Base-by-base conservation (phyloP, 2,888 invertebrate genomes). In the Hyalella azteca region DNA sequence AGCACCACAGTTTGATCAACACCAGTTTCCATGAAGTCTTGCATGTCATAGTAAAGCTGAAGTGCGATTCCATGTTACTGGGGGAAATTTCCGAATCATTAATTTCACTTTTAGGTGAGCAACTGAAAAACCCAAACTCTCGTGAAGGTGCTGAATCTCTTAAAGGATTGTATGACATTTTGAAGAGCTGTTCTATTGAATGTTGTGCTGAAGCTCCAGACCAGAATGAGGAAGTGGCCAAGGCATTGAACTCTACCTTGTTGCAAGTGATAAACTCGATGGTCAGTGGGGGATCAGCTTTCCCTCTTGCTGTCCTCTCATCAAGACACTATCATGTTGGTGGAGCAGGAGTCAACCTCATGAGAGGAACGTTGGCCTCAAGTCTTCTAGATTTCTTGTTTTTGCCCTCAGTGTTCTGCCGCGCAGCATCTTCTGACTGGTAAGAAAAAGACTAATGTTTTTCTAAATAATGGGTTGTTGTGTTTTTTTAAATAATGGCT, bases 101-200 rank as follows among this genome's bases (percentile, higher is more conserved):
- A 26, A 13, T 54, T 26, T 1, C 26, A 54, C 54, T 54, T 29
- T 54, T 54, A 19, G 19, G 26, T 54, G 54, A 54, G 54, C 54
- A 54, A 3, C 29, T 54, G 26, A 54, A 54, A 29, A 29, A 26
- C 26, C 26, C 32, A 36, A 29, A 22, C 9, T 7, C 36, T 36
- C 66, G 66, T 66, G 66, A 66, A 66, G 66, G 36, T 36, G 36
- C 66, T 36, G 66, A 66, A 36, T n/a, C 19, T n/a, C 36, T 66
- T 9, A 66, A 66, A 66, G 66, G 29, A 11, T 66, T 66, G 9
- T 66, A 29, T 19, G 36, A 66, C 36, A 9, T 66, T 4, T 36
- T 66, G 36, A 66, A 66, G 19, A 66, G 15, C 66, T 66, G 66
- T 36, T 15, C 66, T 19, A 7, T 36, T 19, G 36, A 66, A 32